These are phyloP conservation scores for Copidosoma floridanum DNA, from an alignment of 1,140 invertebrate species.

Conservation along the genomic window DNA sequence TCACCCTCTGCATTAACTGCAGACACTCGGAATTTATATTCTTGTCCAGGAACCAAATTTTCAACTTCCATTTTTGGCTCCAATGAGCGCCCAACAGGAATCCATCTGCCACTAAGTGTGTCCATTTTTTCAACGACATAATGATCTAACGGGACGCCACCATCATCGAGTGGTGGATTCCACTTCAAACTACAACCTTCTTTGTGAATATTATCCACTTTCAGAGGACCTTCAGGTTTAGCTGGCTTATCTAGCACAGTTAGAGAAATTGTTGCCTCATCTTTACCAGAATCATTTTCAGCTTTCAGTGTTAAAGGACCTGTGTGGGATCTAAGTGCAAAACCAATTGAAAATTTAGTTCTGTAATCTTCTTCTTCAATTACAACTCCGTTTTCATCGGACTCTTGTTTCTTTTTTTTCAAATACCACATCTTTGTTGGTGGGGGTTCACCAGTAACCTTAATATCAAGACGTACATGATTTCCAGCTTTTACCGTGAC, in stretches of 20 bases:
- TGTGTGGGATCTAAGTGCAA: constrained; percentile 76
- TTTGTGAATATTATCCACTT: constrained; percentile 87
- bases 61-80: constrained; percentile 82
- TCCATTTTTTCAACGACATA: constrained; percentile 93
- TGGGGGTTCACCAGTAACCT: constrained; percentile 86
- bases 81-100: constrained; percentile 74
- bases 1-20: constrained; percentile 95
- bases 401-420: constrained; percentile 68
- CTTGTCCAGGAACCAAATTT: constrained; percentile 85
- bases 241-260: constrained; percentile 85
- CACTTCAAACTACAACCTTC: constrained; percentile 92
- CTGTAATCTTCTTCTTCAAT: constrained; percentile 84
- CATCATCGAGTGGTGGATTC: constrained; percentile 90
- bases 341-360: constrained; percentile 75
- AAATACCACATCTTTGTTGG: constrained; percentile 82
- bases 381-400: constrained; percentile 65
- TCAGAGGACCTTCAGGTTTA: constrained; percentile 88
- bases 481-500: constrained; percentile 85
- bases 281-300: constrained; percentile 87
- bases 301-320: constrained; percentile 86
- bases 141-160: constrained; percentile 86
- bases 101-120: constrained; percentile 79
- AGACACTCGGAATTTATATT: constrained; percentile 95
- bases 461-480: constrained; percentile 80
- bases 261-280: constrained; percentile 87